phyloP scores from a whole-genome alignment of 1,140 invertebrate genomes.

The Asbolus verrucosus region DNA sequence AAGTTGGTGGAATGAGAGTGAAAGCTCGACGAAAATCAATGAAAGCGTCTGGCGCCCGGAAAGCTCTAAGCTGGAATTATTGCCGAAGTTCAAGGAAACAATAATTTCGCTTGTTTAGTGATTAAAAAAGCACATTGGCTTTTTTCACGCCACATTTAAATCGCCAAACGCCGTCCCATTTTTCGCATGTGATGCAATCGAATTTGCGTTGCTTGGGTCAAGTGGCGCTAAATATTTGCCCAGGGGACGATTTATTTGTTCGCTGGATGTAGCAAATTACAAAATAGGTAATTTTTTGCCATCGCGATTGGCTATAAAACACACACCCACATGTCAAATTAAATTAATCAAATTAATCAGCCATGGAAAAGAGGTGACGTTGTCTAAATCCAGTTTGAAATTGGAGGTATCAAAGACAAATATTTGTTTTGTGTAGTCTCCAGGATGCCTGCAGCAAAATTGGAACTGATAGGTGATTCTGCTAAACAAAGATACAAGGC shows the following conservation, averaged over 20 bases:
- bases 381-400: neutral
- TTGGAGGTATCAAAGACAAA: constrained; percentile 19
- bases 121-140: neutral
- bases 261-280: neutral
- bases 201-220: no score
- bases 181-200: no score
- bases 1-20: constrained; percentile 28
- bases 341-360: neutral
- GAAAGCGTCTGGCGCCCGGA: constrained; percentile 47
- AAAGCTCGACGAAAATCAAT: constrained; percentile 45
- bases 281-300: neutral
- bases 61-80: constrained; percentile 41
- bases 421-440: constrained; percentile 13
- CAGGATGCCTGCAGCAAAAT: neutral
- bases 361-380: neutral
- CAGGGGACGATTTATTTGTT: neutral
- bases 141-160: neutral
- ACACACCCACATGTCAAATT: neutral
- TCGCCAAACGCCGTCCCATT: no score
- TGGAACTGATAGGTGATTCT: constrained; percentile 23
- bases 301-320: neutral
- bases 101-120: constrained; percentile 29
- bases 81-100: constrained; percentile 46
- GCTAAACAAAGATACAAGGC: constrained; percentile 5
- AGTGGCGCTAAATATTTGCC: no score